phyloP scores from a whole-genome alignment of 2,797 vertebrate genomes.

The Manis javanica region DNA sequence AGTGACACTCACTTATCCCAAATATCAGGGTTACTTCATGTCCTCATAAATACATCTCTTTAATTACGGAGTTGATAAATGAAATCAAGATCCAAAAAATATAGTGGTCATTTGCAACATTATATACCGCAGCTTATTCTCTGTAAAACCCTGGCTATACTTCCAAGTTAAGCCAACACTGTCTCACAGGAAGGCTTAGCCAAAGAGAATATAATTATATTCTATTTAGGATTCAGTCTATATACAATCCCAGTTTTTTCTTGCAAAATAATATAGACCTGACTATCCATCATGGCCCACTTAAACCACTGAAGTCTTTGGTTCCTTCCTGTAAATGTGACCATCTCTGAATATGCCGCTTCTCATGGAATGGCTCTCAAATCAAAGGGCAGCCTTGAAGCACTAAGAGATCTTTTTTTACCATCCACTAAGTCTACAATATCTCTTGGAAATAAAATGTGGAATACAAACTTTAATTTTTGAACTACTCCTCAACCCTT shows the following conservation, averaged over 20 bases:
- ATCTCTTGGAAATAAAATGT: background rate
- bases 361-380: background rate
- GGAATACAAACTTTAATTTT: background rate
- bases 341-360: background rate
- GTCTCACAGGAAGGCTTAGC: background rate
- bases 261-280: background rate
- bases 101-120: background rate
- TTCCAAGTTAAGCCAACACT: background rate
- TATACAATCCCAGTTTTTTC: background rate
- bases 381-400: background rate
- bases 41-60: background rate
- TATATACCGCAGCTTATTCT: background rate
- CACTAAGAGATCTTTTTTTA: background rate
- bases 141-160: background rate
- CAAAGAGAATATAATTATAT: background rate
- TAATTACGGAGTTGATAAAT: background rate
- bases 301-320: background rate
- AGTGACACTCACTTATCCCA: background rate
- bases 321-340: background rate
- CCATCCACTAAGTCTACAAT: background rate
- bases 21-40: background rate
- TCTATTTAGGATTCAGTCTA: background rate
- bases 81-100: background rate
- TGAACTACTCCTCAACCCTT: background rate
- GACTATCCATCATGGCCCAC: background rate